phyloP scores from a whole-genome alignment of 2,888 invertebrate genomes.

The Chydorus sphaericus region DNA sequence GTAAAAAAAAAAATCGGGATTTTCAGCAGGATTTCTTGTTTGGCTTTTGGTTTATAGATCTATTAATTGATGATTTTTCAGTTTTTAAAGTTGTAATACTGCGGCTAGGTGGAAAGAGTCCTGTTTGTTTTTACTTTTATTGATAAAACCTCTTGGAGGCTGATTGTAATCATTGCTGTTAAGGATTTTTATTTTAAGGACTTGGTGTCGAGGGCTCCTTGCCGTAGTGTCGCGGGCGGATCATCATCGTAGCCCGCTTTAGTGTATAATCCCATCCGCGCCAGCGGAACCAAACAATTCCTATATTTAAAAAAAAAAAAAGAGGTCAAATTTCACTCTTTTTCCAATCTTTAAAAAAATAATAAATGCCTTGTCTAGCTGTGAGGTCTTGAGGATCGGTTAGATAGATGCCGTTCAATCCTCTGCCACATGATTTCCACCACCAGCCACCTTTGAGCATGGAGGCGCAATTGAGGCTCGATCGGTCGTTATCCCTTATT shows the following conservation, averaged over 20 bases:
- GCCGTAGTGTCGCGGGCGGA: slow-evolving; percentile 44
- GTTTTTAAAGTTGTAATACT: not conserved
- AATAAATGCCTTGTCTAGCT: slow-evolving; percentile 61
- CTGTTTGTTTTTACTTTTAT: not conserved
- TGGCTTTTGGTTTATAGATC: not conserved
- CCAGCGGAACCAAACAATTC: slow-evolving; percentile 91
- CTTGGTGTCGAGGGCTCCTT: slow-evolving; percentile 9
- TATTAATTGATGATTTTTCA: not conserved
- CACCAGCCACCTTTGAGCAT: slow-evolving; percentile 92
- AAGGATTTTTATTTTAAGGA: slow-evolving; percentile 2
- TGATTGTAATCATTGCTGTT: too few species aligned
- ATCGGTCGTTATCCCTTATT: slow-evolving; percentile 70
- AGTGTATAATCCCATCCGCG: slow-evolving; percentile 87
- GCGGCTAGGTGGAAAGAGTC: not conserved
- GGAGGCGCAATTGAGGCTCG: slow-evolving; percentile 78
- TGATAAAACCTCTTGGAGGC: not conserved
- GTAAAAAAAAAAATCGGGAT: not conserved
- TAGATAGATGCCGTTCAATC: slow-evolving; percentile 73
- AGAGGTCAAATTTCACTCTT: not conserved
- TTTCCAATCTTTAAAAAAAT: too few species aligned
- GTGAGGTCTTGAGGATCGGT: slow-evolving; percentile 76
- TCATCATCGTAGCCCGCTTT: slow-evolving; percentile 82
- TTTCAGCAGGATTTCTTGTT: too few species aligned
- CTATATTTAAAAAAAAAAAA: slow-evolving; percentile 30
- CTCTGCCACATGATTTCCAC: slow-evolving; percentile 87